Evolutionary conservation across 1,140 invertebrate genomes (phyloP), one percentile per base, ranked within the genome.

Genomic region (Helicoverpa armigera): DNA sequence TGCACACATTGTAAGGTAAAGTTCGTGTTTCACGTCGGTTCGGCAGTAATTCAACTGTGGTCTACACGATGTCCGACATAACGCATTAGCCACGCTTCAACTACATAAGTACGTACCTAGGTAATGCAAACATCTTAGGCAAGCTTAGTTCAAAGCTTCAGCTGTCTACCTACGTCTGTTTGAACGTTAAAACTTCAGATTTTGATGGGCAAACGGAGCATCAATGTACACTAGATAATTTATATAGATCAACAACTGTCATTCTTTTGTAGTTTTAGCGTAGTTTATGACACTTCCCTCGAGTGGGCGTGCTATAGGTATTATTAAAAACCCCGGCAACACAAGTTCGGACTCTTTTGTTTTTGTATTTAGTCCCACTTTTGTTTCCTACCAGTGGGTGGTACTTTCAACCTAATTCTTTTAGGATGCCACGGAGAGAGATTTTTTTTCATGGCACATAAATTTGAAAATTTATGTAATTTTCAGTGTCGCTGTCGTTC

Each of bases 31-130:
- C 48, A 72, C 69, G 50, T 53, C 50, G 5, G 69, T 72, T 54
- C 35, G 69, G 14, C 23, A 51, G 69, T 72, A 72, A 72, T 72
- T 72, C 69, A 72, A 72, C 23, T 72, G 69, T 29, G 69, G 69
- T 53, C 50, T 50, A 69, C 65, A 69, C 16, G 35, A 69, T 69
- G 65, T 69, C 43, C n/a, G 43, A 69, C 65, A 69, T 69, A 69
- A 69, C 9, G 65, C 65, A 69, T 69, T 69, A 69, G 65, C 35
- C 23, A 69, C 65, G 65, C 43, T 69, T 43, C 35, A 69, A 69
- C 65, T 69, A 69, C 65, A 16, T 69, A 50, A 16, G n/a, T 67
- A 48, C 35, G 5, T 9, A 16, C 7, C 4, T 14, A 48, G 10
- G 63, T 18, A 50, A 18, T 18, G 29, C 23, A 61, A 61, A 61